phyloP scores from a whole-genome alignment of 2,113 vertebrate species.

The Xiphorhynchus elegans region DNA sequence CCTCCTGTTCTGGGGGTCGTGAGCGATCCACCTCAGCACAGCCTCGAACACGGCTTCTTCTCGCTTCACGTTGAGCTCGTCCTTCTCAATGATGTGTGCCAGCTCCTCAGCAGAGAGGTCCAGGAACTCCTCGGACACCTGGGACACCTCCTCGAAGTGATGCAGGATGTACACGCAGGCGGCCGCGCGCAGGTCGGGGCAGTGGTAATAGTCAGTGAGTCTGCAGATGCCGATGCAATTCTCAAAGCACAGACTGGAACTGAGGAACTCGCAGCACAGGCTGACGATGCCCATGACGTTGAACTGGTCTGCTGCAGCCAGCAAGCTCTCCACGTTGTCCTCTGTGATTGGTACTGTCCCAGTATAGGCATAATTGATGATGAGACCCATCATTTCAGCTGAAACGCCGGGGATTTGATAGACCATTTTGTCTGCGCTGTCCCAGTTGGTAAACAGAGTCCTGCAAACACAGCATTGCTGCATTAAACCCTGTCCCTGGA shows the following conservation, averaged over 20 bases:
- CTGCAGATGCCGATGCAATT: slow-evolving; percentile 84
- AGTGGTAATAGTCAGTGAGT: slow-evolving; percentile 74
- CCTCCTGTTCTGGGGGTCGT: slow-evolving; percentile 68
- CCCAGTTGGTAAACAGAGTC: slow-evolving; percentile 80
- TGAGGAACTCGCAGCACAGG: slow-evolving; percentile 79
- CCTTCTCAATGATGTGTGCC: slow-evolving; percentile 75
- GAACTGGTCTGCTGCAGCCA: slow-evolving; percentile 79
- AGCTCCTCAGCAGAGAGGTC: slow-evolving; percentile 78
- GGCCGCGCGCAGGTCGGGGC: slow-evolving; percentile 62
- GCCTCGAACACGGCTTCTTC: slow-evolving; percentile 79
- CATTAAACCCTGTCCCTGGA: neutral
- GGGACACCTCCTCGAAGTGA: slow-evolving; percentile 82
- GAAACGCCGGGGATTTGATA: slow-evolving; percentile 78
- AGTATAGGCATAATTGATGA: slow-evolving; percentile 82
- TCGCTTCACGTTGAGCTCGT: slow-evolving; percentile 78
- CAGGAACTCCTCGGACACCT: slow-evolving; percentile 75
- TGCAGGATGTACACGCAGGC: slow-evolving; percentile 78
- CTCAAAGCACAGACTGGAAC: slow-evolving; percentile 70
- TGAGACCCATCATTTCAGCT: slow-evolving; percentile 79
- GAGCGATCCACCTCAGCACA: slow-evolving; percentile 80
- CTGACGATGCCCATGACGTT: slow-evolving; percentile 72
- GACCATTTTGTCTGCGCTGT: slow-evolving; percentile 66
- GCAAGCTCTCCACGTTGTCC: slow-evolving; percentile 74
- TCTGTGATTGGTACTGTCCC: slow-evolving; percentile 68
- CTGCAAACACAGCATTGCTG: slow-evolving; percentile 47